Percentiles rank a stretch among this genome's conserved stretches.
Evolutionary conservation across 2,113 vertebrate species (phyloP).

Genomic region (Oenanthe oenanthe): DNA sequence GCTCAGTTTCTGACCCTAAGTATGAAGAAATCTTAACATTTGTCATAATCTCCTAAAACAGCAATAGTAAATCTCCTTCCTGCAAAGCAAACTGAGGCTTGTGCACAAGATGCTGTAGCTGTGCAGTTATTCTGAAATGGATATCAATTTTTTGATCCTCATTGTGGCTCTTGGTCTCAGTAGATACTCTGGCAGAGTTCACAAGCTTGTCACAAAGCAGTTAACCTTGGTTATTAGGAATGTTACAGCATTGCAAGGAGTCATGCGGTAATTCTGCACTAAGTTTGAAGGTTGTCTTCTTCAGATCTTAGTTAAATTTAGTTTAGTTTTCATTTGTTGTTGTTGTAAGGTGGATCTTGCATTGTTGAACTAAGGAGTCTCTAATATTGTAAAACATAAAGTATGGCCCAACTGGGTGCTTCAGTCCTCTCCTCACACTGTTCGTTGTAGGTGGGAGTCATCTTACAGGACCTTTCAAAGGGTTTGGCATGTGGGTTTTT

Average conservation of each 20-base stretch:
- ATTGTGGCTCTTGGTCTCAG: background rate
- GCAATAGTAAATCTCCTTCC: background rate
- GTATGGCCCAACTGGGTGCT: background rate
- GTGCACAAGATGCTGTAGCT: background rate
- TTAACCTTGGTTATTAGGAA: background rate
- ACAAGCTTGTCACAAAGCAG: background rate
- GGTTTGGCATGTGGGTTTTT: background rate
- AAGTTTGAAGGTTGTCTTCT: background rate
- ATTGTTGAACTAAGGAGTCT: background rate
- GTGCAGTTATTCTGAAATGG: background rate
- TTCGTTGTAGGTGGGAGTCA: background rate
- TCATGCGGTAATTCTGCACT: background rate
- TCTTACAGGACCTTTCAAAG: background rate
- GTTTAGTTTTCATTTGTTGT: background rate
- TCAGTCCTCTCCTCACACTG: background rate
- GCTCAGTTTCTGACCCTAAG: background rate
- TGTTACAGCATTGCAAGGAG: background rate
- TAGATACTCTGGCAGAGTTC: background rate
- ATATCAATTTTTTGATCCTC: background rate
- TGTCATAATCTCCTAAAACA: background rate
- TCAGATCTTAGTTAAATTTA: background rate
- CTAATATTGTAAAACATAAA: background rate
- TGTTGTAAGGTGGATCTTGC: background rate
- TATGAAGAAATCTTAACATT: background rate
- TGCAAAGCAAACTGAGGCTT: background rate